These are phyloP conservation scores for Papilio polytes DNA, from an alignment of 1,140 invertebrate species.

Conservation along the genomic window DNA sequence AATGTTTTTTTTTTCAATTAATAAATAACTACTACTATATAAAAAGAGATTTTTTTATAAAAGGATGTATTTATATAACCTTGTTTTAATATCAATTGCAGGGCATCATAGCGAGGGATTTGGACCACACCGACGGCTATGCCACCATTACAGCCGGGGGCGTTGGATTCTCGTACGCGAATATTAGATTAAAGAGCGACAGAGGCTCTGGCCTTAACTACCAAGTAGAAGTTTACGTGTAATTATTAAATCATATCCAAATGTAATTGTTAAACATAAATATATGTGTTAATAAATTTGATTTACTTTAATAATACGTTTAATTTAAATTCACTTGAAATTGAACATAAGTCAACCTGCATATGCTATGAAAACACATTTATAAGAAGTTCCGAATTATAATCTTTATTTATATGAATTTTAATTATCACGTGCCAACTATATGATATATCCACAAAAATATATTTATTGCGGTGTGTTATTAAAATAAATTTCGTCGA, in stretches of 20 bases:
- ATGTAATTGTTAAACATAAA: slow-evolving; percentile 3
- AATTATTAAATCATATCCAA: slow-evolving; percentile 40
- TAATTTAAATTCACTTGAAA: background rate
- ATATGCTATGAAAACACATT: background rate
- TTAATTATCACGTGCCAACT: background rate
- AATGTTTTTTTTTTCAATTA: too few species aligned
- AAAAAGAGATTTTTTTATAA: too few species aligned
- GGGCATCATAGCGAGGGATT: slow-evolving; percentile 74
- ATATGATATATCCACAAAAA: background rate
- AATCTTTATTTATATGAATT: background rate
- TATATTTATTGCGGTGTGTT: too few species aligned
- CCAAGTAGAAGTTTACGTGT: slow-evolving; percentile 76
- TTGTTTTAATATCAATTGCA: slow-evolving; percentile 53
- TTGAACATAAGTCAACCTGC: background rate
- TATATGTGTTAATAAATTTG: slow-evolving; percentile 7
- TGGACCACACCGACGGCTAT: slow-evolving; percentile 72
- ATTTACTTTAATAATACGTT: background rate
- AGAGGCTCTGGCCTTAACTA: slow-evolving; percentile 77
- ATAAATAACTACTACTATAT: too few species aligned
- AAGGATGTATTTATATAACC: too few species aligned
- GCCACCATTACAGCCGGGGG: slow-evolving; percentile 74
- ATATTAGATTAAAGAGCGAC: slow-evolving; percentile 75
- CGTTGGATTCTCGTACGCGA: slow-evolving; percentile 72
- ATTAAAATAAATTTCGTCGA: background rate
- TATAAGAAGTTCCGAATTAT: background rate